Evolutionary conservation across 2,888 invertebrate species (phyloP), one percentile per base, ranked within the genome.

Genomic region (Meloe dianella): DNA sequence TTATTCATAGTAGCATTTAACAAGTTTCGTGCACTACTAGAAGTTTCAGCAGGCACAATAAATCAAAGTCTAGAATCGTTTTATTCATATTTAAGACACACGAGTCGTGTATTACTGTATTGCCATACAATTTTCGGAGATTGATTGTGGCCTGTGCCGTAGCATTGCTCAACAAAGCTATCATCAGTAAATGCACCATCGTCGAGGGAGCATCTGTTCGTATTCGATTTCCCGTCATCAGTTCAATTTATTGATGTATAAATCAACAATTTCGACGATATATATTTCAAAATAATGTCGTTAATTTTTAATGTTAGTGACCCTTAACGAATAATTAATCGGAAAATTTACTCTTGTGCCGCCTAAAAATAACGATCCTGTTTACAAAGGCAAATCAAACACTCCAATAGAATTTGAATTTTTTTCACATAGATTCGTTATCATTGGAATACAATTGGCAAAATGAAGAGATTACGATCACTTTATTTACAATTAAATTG

Each of bases 21-120:
- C 57, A 57, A 47, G 24, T 20, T n/a, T 29, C 38, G 9, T 61
- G 60, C 57, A 27, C 20, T 47, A 29, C 30, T 17, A n/a, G 20
- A 61, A 17, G 61, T 65, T 54, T 54, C 54, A 9, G 60, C 63
- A 66, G 22, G 60, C 56, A 59, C 66, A 51, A 66, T 66, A 66
- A 66, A 66, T 66, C 66, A 66, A 47, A 62, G 56, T 35, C 47
- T 20, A 14, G 27, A 10, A 35, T 47, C 51, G 61, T 66, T 66
- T 66, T 66, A 66, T 66, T 63, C 66, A 59, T 59, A 66, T 63
- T 66, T 66, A 59, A 66, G 66, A 66, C 60, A 29, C 24, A 27
- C 57, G 35, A 57, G 47, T 22, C 14, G 17, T 47, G 2, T 47
- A 47, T 12, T 20, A 9, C 47, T 47, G n/a, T n/a, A n/a, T n/a